These are phyloP conservation scores for Pangasius sanitwongsei DNA, from an alignment of 2,797 vertebrate species.

Conservation along the genomic window DNA sequence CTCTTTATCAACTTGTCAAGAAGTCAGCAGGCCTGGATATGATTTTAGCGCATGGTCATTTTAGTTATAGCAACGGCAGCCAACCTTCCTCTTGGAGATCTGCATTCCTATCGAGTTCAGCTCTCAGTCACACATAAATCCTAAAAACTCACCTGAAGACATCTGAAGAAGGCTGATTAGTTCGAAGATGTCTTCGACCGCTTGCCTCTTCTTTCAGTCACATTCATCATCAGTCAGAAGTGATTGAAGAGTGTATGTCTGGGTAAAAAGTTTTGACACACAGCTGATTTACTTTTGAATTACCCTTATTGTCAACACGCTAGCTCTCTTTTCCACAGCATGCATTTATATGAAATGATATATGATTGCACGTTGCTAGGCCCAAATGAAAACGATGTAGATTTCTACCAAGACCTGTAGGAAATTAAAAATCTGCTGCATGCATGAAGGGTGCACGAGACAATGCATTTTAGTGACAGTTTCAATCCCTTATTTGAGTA, in stretches of 20 bases:
- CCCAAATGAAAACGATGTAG: background rate
- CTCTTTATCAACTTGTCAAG: conserved; percentile 27
- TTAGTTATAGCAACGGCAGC: conserved; percentile 1
- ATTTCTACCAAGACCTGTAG: background rate
- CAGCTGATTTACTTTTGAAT: background rate
- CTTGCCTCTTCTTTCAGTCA: background rate
- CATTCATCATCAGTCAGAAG: background rate
- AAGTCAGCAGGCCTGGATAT: conserved; percentile 4
- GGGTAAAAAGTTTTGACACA: background rate
- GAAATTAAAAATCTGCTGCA: too few species aligned
- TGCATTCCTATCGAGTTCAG: background rate
- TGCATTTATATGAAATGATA: background rate
- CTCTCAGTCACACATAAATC: background rate
- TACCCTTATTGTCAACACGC: background rate
- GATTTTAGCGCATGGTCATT: conserved; percentile 2
- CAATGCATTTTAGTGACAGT: background rate
- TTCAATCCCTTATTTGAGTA: background rate
- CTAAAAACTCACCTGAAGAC: background rate
- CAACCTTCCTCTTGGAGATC: conserved; percentile 9
- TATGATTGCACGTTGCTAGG: background rate
- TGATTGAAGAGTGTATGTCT: background rate
- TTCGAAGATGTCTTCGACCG: background rate
- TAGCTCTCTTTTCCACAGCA: background rate
- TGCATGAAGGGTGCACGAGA: background rate
- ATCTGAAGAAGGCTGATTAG: background rate